Evolutionary conservation across 2,113 vertebrate genomes (phyloP).

Genomic region (Cynocephalus volans): DNA sequence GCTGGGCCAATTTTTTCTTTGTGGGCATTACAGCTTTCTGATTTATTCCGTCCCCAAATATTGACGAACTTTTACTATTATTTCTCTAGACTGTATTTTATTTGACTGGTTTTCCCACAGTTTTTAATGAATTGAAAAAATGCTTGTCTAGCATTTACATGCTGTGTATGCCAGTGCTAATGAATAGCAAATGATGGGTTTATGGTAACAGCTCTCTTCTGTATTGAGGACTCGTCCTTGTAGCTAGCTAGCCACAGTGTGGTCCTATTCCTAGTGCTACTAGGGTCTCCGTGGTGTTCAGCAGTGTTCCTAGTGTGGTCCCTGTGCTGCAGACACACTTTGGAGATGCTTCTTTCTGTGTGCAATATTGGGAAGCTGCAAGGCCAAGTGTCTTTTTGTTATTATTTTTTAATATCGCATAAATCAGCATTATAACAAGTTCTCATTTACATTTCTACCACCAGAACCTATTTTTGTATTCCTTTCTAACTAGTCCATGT

Average conservation of each 20-base stretch:
- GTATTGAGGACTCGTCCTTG: neutral
- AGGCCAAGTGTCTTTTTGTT: neutral
- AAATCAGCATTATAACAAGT: neutral
- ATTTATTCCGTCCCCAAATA: neutral
- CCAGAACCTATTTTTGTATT: slow-evolving; percentile 18
- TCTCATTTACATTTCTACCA: slow-evolving; percentile 8
- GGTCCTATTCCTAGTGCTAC: neutral
- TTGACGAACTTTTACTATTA: slow-evolving; percentile 32
- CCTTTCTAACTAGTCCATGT: slow-evolving; percentile 40
- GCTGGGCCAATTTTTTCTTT: neutral
- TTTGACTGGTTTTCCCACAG: slow-evolving; percentile 37
- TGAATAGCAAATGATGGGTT: neutral
- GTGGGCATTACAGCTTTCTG: slow-evolving; percentile 37
- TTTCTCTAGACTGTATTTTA: slow-evolving; percentile 29
- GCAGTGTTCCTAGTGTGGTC: neutral
- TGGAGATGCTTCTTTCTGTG: neutral
- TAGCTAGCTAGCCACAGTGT: neutral
- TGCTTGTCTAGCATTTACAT: neutral
- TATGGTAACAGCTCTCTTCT: slow-evolving; percentile 29
- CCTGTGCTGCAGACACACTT: neutral
- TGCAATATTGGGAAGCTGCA: neutral
- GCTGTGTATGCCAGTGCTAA: neutral
- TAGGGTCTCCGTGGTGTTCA: neutral
- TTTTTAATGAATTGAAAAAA: slow-evolving; percentile 64
- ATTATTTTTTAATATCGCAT: neutral